Percentiles rank a stretch among this genome's conserved stretches.
Evolutionary conservation across 2,888 invertebrate genomes (phyloP).

Genomic region (Thyatira batis): DNA sequence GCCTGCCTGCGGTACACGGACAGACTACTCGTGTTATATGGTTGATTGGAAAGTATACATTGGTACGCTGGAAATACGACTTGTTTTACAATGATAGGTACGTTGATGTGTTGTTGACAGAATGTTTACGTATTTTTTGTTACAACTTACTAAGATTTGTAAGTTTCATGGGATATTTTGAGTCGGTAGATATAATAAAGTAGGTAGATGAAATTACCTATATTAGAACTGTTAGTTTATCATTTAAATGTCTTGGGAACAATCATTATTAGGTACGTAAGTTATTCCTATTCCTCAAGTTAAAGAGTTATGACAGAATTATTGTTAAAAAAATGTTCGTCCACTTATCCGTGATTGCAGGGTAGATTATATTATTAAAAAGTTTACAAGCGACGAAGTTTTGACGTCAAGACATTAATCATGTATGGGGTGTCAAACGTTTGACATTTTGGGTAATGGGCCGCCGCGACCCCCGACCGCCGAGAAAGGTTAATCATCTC

Average conservation of each 20-base stretch:
- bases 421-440: conserved; percentile 54
- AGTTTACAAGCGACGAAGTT: background rate
- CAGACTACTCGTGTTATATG: conserved; percentile 77
- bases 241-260: too few species aligned
- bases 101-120: background rate
- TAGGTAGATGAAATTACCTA: too few species aligned
- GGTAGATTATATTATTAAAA: background rate
- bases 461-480: conserved; percentile 50
- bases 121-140: background rate
- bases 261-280: too few species aligned
- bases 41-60: background rate
- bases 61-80: background rate
- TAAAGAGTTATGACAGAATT: too few species aligned
- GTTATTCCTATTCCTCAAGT: too few species aligned
- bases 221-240: too few species aligned
- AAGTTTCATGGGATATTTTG: too few species aligned
- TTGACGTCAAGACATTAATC: conserved; percentile 10
- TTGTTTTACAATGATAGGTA: background rate
- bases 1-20: conserved; percentile 89
- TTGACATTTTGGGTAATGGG: conserved; percentile 70
- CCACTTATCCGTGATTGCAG: too few species aligned
- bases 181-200: too few species aligned
- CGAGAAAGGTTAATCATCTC: conserved; percentile 75
- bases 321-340: too few species aligned
- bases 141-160: too few species aligned